Evolutionary conservation across 2,888 invertebrate genomes (phyloP).

Genomic region (Prionchulus punctatus): DNA sequence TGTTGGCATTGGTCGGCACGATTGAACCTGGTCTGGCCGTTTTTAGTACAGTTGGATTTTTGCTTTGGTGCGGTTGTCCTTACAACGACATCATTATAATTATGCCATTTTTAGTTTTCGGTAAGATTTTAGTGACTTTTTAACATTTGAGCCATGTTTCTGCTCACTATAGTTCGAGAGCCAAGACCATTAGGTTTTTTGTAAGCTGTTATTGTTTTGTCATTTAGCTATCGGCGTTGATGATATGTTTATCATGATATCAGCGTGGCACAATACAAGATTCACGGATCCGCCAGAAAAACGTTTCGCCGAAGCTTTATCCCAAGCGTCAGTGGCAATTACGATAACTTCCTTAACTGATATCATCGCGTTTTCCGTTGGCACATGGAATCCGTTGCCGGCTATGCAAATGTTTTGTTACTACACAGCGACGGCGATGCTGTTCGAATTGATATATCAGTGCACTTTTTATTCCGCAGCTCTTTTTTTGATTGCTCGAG

Average conservation of each 20-base stretch:
- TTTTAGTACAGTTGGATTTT: conserved; percentile 68
- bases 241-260: conserved; percentile 89
- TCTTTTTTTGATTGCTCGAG: conserved; percentile 72
- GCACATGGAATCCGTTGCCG: conserved; percentile 77
- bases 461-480: conserved; percentile 80
- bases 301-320: conserved; percentile 67
- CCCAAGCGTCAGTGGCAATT: conserved; percentile 84
- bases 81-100: conserved; percentile 87
- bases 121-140: conserved; percentile 16
- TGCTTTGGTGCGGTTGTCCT: conserved; percentile 71
- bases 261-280: conserved; percentile 81
- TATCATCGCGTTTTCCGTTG: conserved; percentile 60
- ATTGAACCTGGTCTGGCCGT: conserved; percentile 78
- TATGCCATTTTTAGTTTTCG: conserved; percentile 66
- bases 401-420: conserved; percentile 85
- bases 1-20: conserved; percentile 72
- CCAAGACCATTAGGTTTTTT: no score
- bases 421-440: conserved; percentile 78
- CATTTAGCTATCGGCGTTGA: conserved; percentile 75
- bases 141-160: neutral
- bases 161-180: no score
- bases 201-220: neutral
- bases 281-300: conserved; percentile 49
- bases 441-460: conserved; percentile 65
- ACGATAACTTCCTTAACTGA: conserved; percentile 85